A percentile compares a stretch with the other conserved stretches of the same genome.
Conservation (phyloP, 1,140 invertebrate species). For the Cydia strobilella region DNA sequence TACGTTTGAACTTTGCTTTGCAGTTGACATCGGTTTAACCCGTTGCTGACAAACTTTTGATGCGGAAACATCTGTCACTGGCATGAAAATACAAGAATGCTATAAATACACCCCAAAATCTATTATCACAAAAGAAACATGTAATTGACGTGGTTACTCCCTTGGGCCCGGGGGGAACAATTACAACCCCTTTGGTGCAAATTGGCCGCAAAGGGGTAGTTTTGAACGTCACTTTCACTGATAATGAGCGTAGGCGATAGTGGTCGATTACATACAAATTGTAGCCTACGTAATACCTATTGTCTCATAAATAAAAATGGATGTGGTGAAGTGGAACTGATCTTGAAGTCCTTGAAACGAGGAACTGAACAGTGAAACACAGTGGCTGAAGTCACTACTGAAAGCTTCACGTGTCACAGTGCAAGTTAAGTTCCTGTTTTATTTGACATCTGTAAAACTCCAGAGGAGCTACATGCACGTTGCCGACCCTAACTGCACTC, state of each 20-base stretch:
- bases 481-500: too few relatives aligned
- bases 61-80: not conserved
- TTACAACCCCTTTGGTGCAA: slow-evolving; percentile 21
- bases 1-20: not conserved
- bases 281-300: not conserved
- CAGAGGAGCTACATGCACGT: too few relatives aligned
- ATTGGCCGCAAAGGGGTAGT: slow-evolving; percentile 26
- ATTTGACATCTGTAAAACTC: too few relatives aligned
- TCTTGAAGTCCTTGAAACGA: too few relatives aligned
- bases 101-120: slow-evolving; percentile 8
- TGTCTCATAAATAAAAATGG: too few relatives aligned
- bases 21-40: not conserved
- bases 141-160: slow-evolving; percentile 18
- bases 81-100: not conserved
- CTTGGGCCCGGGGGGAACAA: slow-evolving; percentile 5
- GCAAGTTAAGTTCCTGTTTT: too few relatives aligned
- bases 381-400: too few relatives aligned
- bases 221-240: not conserved
- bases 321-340: too few relatives aligned
- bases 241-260: not conserved
- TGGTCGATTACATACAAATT: not conserved
- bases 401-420: too few relatives aligned
- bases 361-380: too few relatives aligned
- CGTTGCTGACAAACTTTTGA: not conserved
- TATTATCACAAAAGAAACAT: slow-evolving; percentile 14